Evolutionary conservation across 2,113 vertebrate species (phyloP), one percentile per base, ranked within the genome.

Genomic region (Triplophysa siluroides): DNA sequence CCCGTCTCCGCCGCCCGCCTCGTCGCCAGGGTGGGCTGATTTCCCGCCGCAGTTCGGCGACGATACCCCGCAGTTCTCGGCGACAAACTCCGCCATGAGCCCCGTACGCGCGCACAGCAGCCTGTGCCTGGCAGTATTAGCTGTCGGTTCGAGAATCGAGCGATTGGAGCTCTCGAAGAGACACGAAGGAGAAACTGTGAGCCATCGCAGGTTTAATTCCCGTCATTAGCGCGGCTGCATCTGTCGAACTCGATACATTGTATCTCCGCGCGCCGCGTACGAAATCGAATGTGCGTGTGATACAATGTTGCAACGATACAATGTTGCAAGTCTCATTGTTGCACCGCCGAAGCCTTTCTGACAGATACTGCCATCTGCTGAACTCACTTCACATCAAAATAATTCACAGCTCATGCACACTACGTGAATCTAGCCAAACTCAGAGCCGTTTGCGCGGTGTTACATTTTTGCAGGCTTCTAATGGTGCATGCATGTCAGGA

Each of bases 81-180:
- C 45, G 61, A 54, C 89, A 65, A 89, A 91, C 91, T 93, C 92
- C 91, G 92, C 92, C 92, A 93, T 93, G 85, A 89, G 87, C 88
- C 85, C 89, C 82, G 84, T 38, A 23, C 64, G 74, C 85, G 61
- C 82, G 65, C 76, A 45, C 78, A 69, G 72, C 38, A 21, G 73
- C 73, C 73, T 76, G 23, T n/a, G n/a, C 83, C 66, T 21, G 66
- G 29, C 23, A 4, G 58, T 63, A 73, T 79, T 62, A 45, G 65
- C 72, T 74, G 24, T 72, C 68, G 67, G 62, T 78, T 78, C 81
- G 64, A 60, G 61, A 61, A 65, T 45, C 50, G 61, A 65, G 60
- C 38, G 70, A 68, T 38, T 33, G 50, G 33, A 73, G 67, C 78
- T 78, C 63, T 16, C 50, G 16, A 16, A 63, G 33, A 38, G 56